Evolutionary conservation across 2,797 vertebrate genomes (phyloP).

Genomic region (Clarias pachynema): DNA sequence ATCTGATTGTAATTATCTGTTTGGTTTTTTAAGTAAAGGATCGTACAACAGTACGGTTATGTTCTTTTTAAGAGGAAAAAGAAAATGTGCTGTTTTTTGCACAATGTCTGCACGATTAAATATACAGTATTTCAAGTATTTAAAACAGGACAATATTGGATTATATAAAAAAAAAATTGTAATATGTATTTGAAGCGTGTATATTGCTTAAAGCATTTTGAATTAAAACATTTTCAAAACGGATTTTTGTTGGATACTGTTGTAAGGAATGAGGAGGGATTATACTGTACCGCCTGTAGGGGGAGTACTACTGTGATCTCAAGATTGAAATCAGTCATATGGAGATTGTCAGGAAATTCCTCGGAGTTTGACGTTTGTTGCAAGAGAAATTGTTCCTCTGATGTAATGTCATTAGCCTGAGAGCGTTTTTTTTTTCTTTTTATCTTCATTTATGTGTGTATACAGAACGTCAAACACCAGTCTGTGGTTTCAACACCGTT

Average conservation of each 20-base stretch:
- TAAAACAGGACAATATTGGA: background rate
- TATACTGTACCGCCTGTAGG: background rate
- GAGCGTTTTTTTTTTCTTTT: too few species aligned
- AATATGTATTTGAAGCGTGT: background rate
- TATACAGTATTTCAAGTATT: background rate
- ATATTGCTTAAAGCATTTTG: background rate
- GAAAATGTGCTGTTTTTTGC: background rate
- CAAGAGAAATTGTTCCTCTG: too few species aligned
- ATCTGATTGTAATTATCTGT: background rate
- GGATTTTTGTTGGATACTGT: background rate
- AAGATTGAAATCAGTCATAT: too few species aligned
- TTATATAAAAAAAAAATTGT: background rate
- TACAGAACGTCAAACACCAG: too few species aligned
- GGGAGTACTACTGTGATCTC: background rate
- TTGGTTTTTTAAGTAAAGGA: background rate
- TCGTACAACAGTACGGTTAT: background rate
- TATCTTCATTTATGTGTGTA: too few species aligned
- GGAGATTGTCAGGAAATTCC: too few species aligned
- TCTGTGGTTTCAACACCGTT: too few species aligned
- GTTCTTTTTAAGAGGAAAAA: background rate
- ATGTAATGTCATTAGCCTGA: too few species aligned
- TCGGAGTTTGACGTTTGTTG: too few species aligned
- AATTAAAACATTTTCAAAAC: background rate
- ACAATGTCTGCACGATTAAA: background rate
- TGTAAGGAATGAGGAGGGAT: background rate